Percentiles rank a stretch among this genome's conserved stretches.
These are phyloP conservation scores for Ceratosolen solmsi DNA, from an alignment of 1,140 invertebrate genomes.

Conservation along the genomic window DNA sequence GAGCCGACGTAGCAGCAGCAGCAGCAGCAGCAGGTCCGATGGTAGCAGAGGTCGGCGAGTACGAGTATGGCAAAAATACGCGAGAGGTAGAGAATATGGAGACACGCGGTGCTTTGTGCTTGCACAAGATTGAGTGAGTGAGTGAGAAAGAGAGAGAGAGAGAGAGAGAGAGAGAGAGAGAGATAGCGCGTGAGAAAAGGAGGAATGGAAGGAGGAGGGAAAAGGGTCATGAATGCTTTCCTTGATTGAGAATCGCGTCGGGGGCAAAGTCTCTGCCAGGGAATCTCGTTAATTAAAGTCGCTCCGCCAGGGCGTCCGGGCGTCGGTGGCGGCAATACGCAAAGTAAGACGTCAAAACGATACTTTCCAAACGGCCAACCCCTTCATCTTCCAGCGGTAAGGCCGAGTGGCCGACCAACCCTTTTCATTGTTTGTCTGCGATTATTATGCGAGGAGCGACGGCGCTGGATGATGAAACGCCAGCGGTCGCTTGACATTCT, in stretches of 20 bases:
- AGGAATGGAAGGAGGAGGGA: not conserved
- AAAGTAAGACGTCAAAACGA: conserved; percentile 48
- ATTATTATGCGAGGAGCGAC: conserved; percentile 53
- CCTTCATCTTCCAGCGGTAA: not conserved
- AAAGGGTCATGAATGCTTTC: conserved; percentile 29
- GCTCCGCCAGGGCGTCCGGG: not conserved
- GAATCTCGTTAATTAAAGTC: conserved; percentile 51
- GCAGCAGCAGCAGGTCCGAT: not conserved
- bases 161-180: not conserved
- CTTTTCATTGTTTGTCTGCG: conserved; percentile 48
- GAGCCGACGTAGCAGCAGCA: not conserved
- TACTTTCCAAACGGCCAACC: conserved; percentile 37
- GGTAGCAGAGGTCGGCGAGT: not conserved
- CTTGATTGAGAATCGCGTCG: conserved; percentile 46
- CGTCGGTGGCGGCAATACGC: not conserved
- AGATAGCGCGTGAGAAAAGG: not conserved
- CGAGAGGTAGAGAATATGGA: not conserved
- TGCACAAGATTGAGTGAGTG: too few species aligned
- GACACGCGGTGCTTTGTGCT: conserved; percentile 47
- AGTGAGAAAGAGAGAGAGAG: not conserved
- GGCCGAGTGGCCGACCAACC: conserved; percentile 4
- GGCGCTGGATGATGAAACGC: conserved; percentile 52
- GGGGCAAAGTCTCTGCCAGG: conserved; percentile 6
- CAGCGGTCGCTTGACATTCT: conserved; percentile 53
- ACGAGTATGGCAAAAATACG: conserved; percentile 2